Conservation (phyloP, 2,888 invertebrate genomes). For the Andrena flavipes region DNA sequence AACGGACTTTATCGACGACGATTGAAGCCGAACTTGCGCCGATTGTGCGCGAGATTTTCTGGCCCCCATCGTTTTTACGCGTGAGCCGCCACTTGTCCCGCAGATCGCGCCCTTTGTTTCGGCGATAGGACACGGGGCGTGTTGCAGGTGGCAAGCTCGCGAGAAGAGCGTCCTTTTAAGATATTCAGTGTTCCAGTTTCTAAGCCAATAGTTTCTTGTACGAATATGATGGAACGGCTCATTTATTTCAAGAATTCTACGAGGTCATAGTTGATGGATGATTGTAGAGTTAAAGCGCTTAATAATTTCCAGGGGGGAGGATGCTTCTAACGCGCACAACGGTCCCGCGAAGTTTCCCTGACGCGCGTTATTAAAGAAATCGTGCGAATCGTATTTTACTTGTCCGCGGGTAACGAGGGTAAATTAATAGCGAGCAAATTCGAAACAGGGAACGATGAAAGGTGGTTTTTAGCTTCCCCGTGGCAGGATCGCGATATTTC, state of each 20-base stretch:
- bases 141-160: not conserved
- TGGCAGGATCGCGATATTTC: slow-evolving; percentile 8
- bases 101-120: slow-evolving; percentile 8
- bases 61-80: slow-evolving; percentile 1
- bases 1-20: slow-evolving; percentile 62
- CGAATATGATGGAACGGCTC: not conserved
- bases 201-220: not conserved
- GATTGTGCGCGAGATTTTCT: slow-evolving; percentile 60
- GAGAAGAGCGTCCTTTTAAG: not conserved
- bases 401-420: slow-evolving; percentile 22
- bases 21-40: slow-evolving; percentile 49
- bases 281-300: too few species aligned
- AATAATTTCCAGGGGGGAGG: not conserved
- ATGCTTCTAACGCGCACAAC: not conserved
- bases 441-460: slow-evolving; percentile 6
- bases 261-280: too few species aligned
- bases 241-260: too few species aligned
- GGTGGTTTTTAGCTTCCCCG: slow-evolving; percentile 15
- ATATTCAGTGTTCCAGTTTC: not conserved
- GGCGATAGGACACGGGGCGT: not conserved
- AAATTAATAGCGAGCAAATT: slow-evolving; percentile 26
- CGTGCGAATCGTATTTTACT: slow-evolving; percentile 9
- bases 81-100: not conserved
- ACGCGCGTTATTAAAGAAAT: slow-evolving; percentile 18
- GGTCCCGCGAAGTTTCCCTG: not conserved